Conservation (phyloP, 1,140 invertebrate species). For the Apis dorsata region DNA sequence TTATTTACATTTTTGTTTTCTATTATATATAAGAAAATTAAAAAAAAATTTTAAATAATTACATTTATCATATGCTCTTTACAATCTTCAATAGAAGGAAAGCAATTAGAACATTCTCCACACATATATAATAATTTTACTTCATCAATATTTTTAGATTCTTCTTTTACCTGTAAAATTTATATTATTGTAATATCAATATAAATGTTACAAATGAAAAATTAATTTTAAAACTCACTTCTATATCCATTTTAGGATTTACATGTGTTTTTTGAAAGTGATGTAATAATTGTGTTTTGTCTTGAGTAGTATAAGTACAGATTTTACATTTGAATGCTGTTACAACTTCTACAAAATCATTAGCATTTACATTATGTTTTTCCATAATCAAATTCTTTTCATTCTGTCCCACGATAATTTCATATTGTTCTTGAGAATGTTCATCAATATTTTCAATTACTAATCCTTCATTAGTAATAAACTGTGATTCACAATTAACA, state of each 20-base stretch:
- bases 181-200: neutral
- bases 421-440: conserved; percentile 51
- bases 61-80: conserved; percentile 80
- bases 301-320: conserved; percentile 74
- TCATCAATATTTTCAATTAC: conserved; percentile 42
- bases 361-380: conserved; percentile 66
- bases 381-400: conserved; percentile 56
- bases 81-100: conserved; percentile 78
- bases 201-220: neutral
- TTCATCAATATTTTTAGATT: conserved; percentile 62
- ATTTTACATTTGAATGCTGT: conserved; percentile 76
- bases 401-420: conserved; percentile 44
- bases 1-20: neutral
- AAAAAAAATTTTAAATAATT: conserved; percentile 46
- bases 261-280: conserved; percentile 74
- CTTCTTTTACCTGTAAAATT: conserved; percentile 56
- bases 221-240: conserved; percentile 42
- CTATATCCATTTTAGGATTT: conserved; percentile 59
- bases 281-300: conserved; percentile 68
- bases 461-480: conserved; percentile 51
- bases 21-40: neutral
- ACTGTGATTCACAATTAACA: conserved; percentile 43
- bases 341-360: conserved; percentile 75
- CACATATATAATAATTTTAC: conserved; percentile 78
- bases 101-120: conserved; percentile 79